Conservation (phyloP, 2,797 vertebrate genomes). For the Pantherophis vulpinus region DNA sequence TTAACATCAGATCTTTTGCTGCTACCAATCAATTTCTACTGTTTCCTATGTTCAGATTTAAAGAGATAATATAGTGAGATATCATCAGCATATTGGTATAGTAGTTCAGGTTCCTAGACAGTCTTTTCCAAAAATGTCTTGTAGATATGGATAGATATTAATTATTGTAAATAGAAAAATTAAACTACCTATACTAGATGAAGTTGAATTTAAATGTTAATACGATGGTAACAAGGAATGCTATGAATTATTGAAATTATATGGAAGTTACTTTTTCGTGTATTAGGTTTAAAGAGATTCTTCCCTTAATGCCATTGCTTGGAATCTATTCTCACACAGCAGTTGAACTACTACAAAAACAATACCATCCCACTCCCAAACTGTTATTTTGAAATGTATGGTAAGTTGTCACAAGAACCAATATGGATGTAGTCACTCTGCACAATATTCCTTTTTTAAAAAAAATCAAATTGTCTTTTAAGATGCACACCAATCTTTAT, state of each 20-base stretch:
- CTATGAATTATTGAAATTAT: neutral
- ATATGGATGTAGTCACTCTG: neutral
- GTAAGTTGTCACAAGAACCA: neutral
- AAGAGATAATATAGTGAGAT: neutral
- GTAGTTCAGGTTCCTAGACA: neutral
- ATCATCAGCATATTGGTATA: neutral
- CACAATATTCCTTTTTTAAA: neutral
- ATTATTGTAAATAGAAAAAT: neutral
- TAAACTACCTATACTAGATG: neutral
- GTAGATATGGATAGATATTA: neutral
- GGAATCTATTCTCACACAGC: neutral
- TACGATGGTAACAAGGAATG: neutral
- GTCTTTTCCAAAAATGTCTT: neutral
- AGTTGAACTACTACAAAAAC: neutral
- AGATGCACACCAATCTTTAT: neutral
- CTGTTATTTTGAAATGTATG: neutral
- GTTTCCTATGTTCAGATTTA: neutral
- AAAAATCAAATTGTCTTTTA: neutral
- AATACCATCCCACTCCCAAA: neutral
- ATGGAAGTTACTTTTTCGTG: neutral
- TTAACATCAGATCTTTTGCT: neutral
- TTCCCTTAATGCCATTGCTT: neutral
- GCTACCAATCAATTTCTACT: neutral
- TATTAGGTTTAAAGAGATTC: neutral
- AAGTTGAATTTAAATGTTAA: neutral